Conservation (phyloP, 2,113 vertebrate species). For the Scomber japonicus region DNA sequence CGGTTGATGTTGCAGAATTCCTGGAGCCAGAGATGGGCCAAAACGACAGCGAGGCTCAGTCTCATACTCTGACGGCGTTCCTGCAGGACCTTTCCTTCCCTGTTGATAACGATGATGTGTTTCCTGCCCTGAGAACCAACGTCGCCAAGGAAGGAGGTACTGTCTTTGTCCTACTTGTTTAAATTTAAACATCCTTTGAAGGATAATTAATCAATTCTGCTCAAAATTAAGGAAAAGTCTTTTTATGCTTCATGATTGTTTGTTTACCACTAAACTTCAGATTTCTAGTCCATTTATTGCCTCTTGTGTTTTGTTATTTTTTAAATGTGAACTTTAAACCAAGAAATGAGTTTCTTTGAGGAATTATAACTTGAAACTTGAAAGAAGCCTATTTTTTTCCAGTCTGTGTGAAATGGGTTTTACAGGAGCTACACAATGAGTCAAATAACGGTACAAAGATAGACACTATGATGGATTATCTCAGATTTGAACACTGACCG, state of each 20-base stretch:
- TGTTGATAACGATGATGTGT: constrained; percentile 47
- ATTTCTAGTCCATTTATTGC: background rate
- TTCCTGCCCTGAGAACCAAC: constrained; percentile 36
- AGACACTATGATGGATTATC: background rate
- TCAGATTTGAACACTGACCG: background rate
- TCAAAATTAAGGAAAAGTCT: background rate
- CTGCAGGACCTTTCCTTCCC: constrained; percentile 56
- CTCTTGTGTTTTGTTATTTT: background rate
- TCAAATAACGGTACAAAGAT: background rate
- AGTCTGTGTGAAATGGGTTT: background rate
- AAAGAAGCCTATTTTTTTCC: background rate
- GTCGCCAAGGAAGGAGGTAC: constrained; percentile 67
- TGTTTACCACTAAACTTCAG: background rate
- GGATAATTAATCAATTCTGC: background rate
- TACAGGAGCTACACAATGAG: background rate
- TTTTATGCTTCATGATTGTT: background rate
- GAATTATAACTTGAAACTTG: background rate
- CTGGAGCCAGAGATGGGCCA: constrained; percentile 60
- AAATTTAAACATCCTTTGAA: background rate
- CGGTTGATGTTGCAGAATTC: constrained; percentile 68
- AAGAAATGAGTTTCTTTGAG: background rate
- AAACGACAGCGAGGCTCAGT: constrained; percentile 46
- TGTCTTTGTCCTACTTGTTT: constrained; percentile 16
- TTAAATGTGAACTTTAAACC: too few species aligned
- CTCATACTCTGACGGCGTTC: constrained; percentile 31